Base-by-base conservation (phyloP, 2,888 invertebrate genomes). In the Eumerus sabulonum region DNA sequence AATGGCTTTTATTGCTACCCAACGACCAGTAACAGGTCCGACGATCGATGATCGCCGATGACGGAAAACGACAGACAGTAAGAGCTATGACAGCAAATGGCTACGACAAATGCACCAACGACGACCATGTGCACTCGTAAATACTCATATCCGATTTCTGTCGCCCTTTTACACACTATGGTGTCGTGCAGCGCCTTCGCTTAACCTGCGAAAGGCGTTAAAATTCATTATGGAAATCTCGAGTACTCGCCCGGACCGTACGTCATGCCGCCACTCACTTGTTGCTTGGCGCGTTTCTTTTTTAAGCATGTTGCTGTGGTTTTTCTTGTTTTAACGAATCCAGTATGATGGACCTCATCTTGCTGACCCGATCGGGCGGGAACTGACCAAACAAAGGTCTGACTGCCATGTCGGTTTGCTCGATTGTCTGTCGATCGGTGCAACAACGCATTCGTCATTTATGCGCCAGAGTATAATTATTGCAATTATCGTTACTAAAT, bases 401-500 rank as follows among this genome's bases (percentile, higher is more conserved):
- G 27, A 35, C 48, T 56, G 54, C 18, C 38, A 14, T 54, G 36
- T 7, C 42, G 40, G 11, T 40, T 36, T 5, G 36, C 11, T 40
- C 40, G 40, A n/a, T n/a, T 56, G 53, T n/a, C 60, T 16, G 38
- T 9, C 59, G 47, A 27, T 40, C 13, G 9, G 35, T 35, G 57
- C 17, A 40, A 18, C 19, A 17, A 48, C 53, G 27, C 63, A 50
- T 59, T 64, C 74, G 63, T 79, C 79, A 74, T 79, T 79, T 74
- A 79, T 79, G 63, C 64, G 53, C 79, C 17, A 27, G 45, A 64
- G 64, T 64, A 70, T 79, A 79, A 79, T 79, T 79, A 74, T 79
- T 79, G 79, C 68, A 79, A 79, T 79, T 79, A 79, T 74, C 74
- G 63, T 74, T 74, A 70, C 79, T 79, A 79, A 74, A 79, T 79